Conservation (phyloP, 2,113 vertebrate genomes). For the Hyperopisus bebe region DNA sequence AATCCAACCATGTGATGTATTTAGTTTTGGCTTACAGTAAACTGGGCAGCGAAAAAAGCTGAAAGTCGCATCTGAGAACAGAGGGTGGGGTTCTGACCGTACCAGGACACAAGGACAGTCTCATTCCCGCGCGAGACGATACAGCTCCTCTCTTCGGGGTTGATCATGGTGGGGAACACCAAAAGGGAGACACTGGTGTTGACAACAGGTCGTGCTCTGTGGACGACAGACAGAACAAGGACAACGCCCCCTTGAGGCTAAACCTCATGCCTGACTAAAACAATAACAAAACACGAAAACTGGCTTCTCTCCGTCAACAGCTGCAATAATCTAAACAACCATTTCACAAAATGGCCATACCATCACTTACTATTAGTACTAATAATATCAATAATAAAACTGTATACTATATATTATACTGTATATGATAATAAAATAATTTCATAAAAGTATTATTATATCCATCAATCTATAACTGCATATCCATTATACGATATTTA, state of each 20-base stretch:
- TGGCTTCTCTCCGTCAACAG: not conserved
- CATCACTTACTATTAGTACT: not conserved
- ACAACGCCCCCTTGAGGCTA: not conserved
- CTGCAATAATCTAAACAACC: not conserved
- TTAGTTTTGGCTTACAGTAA: not conserved
- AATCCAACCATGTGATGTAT: not conserved
- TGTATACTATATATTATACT: not conserved
- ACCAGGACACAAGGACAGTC: slow-evolving; percentile 73
- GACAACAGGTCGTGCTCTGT: slow-evolving; percentile 79
- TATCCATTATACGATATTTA: not conserved
- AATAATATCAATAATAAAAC: not conserved
- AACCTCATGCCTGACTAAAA: not conserved
- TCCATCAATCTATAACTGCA: not conserved
- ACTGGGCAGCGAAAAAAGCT: not conserved
- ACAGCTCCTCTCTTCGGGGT: slow-evolving; percentile 81
- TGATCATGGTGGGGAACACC: slow-evolving; percentile 79
- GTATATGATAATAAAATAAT: not conserved
- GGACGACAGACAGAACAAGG: not conserved
- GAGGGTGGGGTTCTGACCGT: slow-evolving; percentile 12
- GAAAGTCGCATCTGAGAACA: not conserved
- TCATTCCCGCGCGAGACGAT: slow-evolving; percentile 49
- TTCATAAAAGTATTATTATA: not conserved
- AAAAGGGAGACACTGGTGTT: slow-evolving; percentile 66
- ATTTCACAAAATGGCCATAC: not conserved
- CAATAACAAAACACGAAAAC: not conserved